Evolutionary conservation across 2,797 vertebrate species (phyloP), one percentile per base, ranked within the genome.

Genomic region (Pagetopsis macropterus): DNA sequence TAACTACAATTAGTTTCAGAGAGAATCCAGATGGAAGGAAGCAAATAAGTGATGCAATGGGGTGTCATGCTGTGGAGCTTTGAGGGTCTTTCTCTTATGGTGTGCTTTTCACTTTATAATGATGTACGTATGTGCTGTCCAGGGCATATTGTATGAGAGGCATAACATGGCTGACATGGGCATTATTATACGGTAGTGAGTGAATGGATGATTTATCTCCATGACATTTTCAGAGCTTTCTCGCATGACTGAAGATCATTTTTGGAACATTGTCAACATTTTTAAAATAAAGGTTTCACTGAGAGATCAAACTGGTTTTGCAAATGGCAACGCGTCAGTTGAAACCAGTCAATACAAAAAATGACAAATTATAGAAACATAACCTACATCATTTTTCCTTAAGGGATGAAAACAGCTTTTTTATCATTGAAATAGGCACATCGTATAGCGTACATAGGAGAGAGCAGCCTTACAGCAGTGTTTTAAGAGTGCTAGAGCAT

Each of bases 31-130:
- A 85, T 84, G 63, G 80, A 81, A 83, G 77, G 76, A 85, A 63
- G 70, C 21, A 43, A 50, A 72, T 62, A 77, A 77, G 74, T 91
- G 88, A 93, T 89, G 89, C 87, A 93, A 91, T 66, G 37, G 51
- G 48, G 31, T 81, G 87, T 89, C 91, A 89, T 82, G 76, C 76
- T 60, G 61, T 7, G 27, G 41, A 52, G 68, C 79, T 85, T 82
- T 88, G 79, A 82, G 82, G 69, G 66, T 44, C 68, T 33, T 63
- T 60, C 73, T 70, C 54, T 43, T 68, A 44, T 51, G 48, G 74
- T 55, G 48, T 16, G 15, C 16, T 49, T 50, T 21, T 31, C 5
- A 15, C 23, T 58, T 48, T 52, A n/a, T 73, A 59, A 64, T 70
- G 43, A 41, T 59, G n/a, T 54, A 44, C 60, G 23, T 23, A 67